Conservation (phyloP, 2,797 vertebrate genomes). For the Falco berigora region DNA sequence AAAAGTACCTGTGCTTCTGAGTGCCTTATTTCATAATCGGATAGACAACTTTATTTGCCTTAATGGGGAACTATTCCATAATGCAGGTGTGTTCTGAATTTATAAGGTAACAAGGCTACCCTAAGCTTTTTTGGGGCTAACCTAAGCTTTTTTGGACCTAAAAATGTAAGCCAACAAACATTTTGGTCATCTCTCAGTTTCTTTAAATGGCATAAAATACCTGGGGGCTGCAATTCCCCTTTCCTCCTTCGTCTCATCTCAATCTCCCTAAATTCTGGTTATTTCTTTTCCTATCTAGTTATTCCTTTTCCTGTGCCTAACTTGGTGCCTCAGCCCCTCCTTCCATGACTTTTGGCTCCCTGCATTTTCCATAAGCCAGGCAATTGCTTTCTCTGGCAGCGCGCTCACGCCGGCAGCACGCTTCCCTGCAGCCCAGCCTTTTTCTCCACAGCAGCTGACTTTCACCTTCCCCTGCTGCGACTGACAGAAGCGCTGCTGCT, state of each 20-base stretch:
- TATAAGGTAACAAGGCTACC: neutral
- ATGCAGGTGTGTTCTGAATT: fast-evolving
- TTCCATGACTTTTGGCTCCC: neutral
- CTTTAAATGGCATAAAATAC: neutral
- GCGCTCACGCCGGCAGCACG: neutral
- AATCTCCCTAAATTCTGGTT: neutral
- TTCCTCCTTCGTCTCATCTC: neutral
- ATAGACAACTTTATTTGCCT: neutral
- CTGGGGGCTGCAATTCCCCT: neutral
- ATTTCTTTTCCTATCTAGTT: neutral
- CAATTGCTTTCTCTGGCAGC: neutral
- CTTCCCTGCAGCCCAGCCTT: neutral
- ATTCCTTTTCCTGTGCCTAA: neutral
- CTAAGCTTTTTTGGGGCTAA: neutral
- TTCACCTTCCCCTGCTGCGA: neutral
- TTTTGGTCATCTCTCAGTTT: neutral
- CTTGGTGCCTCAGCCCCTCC: neutral
- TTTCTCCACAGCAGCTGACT: neutral
- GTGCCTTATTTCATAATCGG: neutral
- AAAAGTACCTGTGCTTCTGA: neutral
- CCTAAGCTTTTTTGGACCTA: neutral
- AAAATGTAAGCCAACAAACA: neutral
- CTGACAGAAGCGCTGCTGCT: neutral
- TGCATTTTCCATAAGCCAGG: neutral
- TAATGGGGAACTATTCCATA: neutral